phyloP scores from a whole-genome alignment of 2,113 vertebrate genomes.

The Brachirus orientalis region DNA sequence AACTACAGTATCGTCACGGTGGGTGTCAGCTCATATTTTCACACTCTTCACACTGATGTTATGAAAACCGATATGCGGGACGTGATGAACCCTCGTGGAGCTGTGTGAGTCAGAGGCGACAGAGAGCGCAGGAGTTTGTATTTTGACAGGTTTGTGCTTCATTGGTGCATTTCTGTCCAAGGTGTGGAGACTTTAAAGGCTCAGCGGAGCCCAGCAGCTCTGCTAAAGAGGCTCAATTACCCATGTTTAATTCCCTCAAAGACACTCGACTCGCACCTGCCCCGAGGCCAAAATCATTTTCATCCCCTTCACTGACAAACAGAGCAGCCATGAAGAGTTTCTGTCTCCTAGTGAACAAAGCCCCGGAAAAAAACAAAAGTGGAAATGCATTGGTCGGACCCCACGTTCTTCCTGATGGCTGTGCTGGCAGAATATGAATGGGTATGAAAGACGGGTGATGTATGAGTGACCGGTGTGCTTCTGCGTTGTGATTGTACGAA shows the following conservation, averaged over 20 bases:
- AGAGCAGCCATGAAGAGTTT: no score
- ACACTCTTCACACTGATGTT: background rate
- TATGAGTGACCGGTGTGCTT: no score
- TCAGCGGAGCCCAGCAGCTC: background rate
- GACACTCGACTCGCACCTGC: conserved; percentile 10
- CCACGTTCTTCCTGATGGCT: no score
- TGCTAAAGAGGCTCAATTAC: conserved; percentile 16
- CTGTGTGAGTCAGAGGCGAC: no score
- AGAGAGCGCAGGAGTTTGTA: conserved; percentile 1
- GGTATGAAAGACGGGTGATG: no score
- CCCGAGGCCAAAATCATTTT: background rate
- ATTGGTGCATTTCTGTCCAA: conserved; percentile 4
- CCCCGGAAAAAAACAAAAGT: no score
- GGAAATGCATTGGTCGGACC: no score
- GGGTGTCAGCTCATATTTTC: background rate
- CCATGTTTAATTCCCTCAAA: conserved; percentile 20
- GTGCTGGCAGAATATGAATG: no score
- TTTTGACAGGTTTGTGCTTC: background rate
- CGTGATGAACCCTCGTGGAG: background rate
- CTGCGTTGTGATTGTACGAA: no score
- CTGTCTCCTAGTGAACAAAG: no score
- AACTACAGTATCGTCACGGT: conserved; percentile 95
- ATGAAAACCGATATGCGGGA: background rate
- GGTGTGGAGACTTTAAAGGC: conserved; percentile 13
- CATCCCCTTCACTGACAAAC: no score